Evolutionary conservation across 2,888 invertebrate genomes (phyloP), one percentile per base, ranked within the genome.

Genomic region (Lithodes maja): DNA sequence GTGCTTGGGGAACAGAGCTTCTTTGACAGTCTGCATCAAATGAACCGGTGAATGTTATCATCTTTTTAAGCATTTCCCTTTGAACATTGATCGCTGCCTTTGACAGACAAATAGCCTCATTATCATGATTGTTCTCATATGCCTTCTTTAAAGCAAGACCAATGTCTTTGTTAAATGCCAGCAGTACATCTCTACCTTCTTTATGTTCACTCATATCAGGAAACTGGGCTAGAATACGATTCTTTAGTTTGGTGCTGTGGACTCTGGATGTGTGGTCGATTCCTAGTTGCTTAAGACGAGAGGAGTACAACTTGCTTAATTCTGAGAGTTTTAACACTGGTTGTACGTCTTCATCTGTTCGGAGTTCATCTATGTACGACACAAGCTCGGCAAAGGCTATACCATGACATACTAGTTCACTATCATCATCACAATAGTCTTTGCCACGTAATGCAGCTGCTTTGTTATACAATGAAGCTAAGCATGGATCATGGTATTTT

Each of bases 361-460:
- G 77, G 12, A 52, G 61, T 79, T 78, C 85, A 55, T 85, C 85
- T 68, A 49, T 85, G 50, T 78, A 85, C 3, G 85, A 85, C 12
- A 79, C 68, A 3, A 85, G 49, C 79, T 50, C 61, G 52, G 78
- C 78, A 78, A 9, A 68, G 55, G 68, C 79, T 50, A 85, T 55
- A 9, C 69, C 15, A 50, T 79, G 79, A 3, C 69, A 68, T 15
- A 49, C 84, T 75, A 33, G 33, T 33, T 33, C 33, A 33, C 33
- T 33, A 33, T 33, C 33, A 33, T 33, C 33, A 33, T 33, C 33
- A 33, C 33, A 33, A 33, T 33, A 33, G 33, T 33, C 33, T 33
- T 33, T 33, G 33, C 33, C 33, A 33, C 33, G 33, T 33, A 33
- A 33, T 33, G 33, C 33, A 33, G 33, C 33, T 33, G 33, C 33